These are phyloP conservation scores for Beaufortia kweichowensis DNA, from an alignment of 2,113 vertebrate genomes.

Conservation along the genomic window DNA sequence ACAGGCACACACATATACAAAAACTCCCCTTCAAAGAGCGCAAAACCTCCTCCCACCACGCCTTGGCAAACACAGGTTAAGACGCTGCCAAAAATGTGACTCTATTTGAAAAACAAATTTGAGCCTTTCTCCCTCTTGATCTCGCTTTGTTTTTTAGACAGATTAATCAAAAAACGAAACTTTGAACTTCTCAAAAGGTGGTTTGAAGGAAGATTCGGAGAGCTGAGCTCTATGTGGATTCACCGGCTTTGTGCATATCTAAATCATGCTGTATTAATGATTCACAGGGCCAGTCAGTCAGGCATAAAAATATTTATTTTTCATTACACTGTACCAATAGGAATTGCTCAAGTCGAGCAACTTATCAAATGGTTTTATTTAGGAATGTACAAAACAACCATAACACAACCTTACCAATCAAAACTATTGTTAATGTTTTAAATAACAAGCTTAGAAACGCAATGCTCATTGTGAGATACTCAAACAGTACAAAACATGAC, in stretches of 20 bases:
- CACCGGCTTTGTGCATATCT: not conserved
- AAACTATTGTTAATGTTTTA: too few species aligned
- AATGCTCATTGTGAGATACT: too few species aligned
- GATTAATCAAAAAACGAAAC: constrained; percentile 29
- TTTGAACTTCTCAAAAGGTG: constrained; percentile 16
- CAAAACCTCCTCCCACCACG: constrained; percentile 58
- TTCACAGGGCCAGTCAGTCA: constrained; percentile 17
- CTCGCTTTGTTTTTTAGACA: constrained; percentile 18
- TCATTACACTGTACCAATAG: constrained; percentile 25
- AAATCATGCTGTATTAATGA: constrained; percentile 24
- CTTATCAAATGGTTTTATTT: not conserved
- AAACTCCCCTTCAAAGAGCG: constrained; percentile 27
- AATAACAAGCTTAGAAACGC: too few species aligned
- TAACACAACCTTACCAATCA: too few species aligned
- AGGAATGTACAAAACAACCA: not conserved
- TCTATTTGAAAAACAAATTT: constrained; percentile 68
- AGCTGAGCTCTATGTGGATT: not conserved
- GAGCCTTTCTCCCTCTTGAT: constrained; percentile 49
- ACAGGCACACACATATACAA: constrained; percentile 19
- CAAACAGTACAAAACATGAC: too few species aligned
- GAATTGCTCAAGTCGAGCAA: constrained; percentile 11
- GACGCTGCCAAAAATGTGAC: constrained; percentile 72
- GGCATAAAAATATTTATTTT: constrained; percentile 31
- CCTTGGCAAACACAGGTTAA: constrained; percentile 62
- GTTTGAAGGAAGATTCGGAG: constrained; percentile 18